Conservation (phyloP, 2,113 vertebrate species). For the Eubucco bourcierii region DNA sequence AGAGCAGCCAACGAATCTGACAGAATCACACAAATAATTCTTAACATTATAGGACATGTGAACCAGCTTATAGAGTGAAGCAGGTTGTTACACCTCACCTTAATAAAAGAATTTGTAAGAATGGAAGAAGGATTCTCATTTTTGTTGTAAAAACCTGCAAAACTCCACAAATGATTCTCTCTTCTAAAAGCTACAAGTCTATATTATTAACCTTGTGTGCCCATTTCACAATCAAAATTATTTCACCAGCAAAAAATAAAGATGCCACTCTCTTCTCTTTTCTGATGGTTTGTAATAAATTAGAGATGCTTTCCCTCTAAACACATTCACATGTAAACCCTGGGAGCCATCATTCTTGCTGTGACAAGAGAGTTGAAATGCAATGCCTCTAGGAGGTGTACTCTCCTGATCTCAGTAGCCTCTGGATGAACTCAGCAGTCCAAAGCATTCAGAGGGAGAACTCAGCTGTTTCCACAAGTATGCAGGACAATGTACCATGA, state of each 20-base stretch:
- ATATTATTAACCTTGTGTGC: not conserved
- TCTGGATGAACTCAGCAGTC: not conserved
- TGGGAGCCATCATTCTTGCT: not conserved
- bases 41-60: not conserved
- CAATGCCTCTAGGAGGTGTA: not conserved
- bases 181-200: not conserved
- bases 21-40: not conserved
- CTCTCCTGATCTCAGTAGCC: not conserved
- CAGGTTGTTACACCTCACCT: not conserved
- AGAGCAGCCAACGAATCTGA: not conserved
- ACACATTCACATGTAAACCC: not conserved
- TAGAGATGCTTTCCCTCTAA: not conserved
- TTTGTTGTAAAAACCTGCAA: not conserved
- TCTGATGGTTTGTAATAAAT: not conserved
- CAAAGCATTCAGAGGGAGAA: not conserved
- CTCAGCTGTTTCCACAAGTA: not conserved
- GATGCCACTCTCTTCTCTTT: not conserved
- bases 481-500: fast-evolving
- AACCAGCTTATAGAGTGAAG: not conserved
- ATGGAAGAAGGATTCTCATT: not conserved
- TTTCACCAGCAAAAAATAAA: not conserved
- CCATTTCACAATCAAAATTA: not conserved
- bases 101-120: not conserved
- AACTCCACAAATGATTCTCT: not conserved
- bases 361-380: not conserved